These are phyloP conservation scores for Adelosebastes latens DNA, from an alignment of 2,797 vertebrate species.

Conservation along the genomic window DNA sequence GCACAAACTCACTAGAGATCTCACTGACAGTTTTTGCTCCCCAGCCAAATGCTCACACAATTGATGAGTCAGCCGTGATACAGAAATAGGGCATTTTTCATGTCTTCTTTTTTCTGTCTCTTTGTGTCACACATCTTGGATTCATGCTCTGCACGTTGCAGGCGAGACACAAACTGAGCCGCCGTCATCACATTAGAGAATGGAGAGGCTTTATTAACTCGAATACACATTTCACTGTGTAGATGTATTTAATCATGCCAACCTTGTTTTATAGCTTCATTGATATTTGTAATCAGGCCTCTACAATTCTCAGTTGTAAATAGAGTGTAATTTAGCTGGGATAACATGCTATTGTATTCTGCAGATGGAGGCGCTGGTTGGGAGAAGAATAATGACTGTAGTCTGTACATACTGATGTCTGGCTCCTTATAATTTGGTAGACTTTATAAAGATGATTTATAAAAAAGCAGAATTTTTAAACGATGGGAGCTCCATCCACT, in stretches of 20 bases:
- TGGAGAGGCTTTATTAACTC: conserved; percentile 4
- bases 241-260: conserved; percentile 6
- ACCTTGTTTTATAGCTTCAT: conserved; percentile 14
- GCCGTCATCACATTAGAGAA: conserved; percentile 11
- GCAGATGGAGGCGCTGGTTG: not conserved
- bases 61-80: conserved; percentile 63
- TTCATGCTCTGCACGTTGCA: conserved; percentile 20
- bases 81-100: conserved; percentile 58
- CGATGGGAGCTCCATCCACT: not conserved
- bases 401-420: not conserved
- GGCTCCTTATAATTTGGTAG: not conserved
- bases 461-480: not conserved
- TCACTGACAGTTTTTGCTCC: conserved; percentile 47
- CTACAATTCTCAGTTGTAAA: not conserved
- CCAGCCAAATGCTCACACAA: conserved; percentile 43
- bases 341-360: not conserved
- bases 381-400: not conserved
- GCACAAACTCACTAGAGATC: conserved; percentile 37
- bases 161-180: conserved; percentile 20
- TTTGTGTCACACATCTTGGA: conserved; percentile 39
- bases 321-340: conserved; percentile 11
- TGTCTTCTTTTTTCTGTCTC: not conserved
- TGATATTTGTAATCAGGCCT: conserved; percentile 22
- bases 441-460: not conserved
- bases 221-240: conserved; percentile 1